Evolutionary conservation across 2,113 vertebrate species (phyloP), one percentile per base, ranked within the genome.

Genomic region (Nibea albiflora): DNA sequence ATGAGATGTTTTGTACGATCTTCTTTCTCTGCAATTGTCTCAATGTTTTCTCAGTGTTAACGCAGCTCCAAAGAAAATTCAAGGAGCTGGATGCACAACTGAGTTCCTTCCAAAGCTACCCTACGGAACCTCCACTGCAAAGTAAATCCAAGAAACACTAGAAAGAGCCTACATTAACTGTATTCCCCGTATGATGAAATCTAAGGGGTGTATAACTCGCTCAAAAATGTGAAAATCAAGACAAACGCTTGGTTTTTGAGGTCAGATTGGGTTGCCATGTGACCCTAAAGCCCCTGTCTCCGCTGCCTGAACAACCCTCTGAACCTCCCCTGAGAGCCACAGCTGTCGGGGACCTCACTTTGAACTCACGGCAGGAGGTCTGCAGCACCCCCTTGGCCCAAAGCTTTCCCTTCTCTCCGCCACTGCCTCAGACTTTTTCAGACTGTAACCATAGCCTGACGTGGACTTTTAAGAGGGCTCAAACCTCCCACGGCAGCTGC

Each of bases 351-450:
- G 89, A 92, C 94, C 94, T 94, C 89, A 90, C 83, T 84, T 83
- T 95, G 94, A 95, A 95, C 94, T 71, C 93, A 82, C 81, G 28
- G 91, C 89, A 89, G 93, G 88, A 91, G 93, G 90, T 84, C 89
- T 73, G 68, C 66, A 54, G 72, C 78, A 85, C 85, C 71, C 68
- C 77, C 82, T 39, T 39, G 86, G 74, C 68, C 85, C 49, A 83
- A 75, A 84, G 73, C 67, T 56, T 53, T 60, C 70, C 80, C 57
- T 83, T 60, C 73, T 79, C 81, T 81, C 49, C 83, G 78, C 76
- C 64, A 22, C 75, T 73, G 52, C 80, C 66, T 76, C 87, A 53
- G 73, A 76, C 83, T 78, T 65, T 65, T 71, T 73, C 60, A 52
- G 56, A 73, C 84, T 90, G 94, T 93, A 95, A 95, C 94, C 74